These are phyloP conservation scores for Brenthis hecate DNA, from an alignment of 2,888 invertebrate genomes.

Conservation along the genomic window DNA sequence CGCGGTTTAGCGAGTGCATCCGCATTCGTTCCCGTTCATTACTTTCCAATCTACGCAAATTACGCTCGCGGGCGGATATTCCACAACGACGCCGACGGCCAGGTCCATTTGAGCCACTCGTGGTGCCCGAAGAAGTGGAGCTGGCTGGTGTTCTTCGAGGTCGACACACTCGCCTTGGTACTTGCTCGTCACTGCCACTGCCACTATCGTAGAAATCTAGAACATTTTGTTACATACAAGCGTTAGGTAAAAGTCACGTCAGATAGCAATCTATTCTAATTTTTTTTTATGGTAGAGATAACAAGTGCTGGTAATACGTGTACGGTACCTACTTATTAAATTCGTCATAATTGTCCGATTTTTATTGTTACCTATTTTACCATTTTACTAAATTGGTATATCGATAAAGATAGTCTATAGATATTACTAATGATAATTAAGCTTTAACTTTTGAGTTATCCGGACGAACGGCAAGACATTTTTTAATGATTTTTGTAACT, in stretches of 20 bases:
- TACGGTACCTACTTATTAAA: not conserved
- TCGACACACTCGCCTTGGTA: conserved; percentile 55
- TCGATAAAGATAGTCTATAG: too few relatives aligned
- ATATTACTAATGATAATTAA: too few relatives aligned
- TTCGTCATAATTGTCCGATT: not conserved
- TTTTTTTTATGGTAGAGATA: conserved; percentile 3
- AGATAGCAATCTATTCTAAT: conserved; percentile 5
- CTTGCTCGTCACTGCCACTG: conserved; percentile 67
- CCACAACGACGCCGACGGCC: conserved; percentile 87
- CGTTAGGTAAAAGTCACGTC: conserved; percentile 19
- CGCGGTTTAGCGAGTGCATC: conserved; percentile 96
- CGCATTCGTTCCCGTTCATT: conserved; percentile 95
- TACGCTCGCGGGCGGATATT: conserved; percentile 91
- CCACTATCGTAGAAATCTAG: conserved; percentile 73
- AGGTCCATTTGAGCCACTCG: conserved; percentile 55
- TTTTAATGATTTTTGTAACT: too few relatives aligned
- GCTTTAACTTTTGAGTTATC: too few relatives aligned
- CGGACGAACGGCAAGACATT: too few relatives aligned
- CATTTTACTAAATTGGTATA: too few relatives aligned
- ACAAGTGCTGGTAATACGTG: not conserved
- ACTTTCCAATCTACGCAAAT: conserved; percentile 92
- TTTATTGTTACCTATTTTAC: too few relatives aligned
- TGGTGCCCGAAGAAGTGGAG: conserved; percentile 57
- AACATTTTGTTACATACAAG: conserved; percentile 32
- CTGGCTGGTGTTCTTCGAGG: conserved; percentile 59